phyloP scores from a whole-genome alignment of 2,797 vertebrate genomes.

The Schizopygopsis pylzovi region DNA sequence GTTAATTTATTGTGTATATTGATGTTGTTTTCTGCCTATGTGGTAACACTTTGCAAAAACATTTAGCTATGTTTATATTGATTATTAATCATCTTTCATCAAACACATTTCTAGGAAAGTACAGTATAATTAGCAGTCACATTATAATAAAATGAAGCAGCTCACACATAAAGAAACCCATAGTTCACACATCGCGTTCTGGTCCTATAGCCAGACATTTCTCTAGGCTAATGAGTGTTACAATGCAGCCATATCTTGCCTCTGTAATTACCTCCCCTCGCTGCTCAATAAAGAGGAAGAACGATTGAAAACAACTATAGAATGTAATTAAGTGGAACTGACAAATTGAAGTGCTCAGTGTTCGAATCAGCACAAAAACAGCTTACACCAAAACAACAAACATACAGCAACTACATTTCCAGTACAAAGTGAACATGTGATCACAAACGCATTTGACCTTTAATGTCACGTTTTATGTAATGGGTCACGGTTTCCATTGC shows the following conservation, averaged over 20 bases:
- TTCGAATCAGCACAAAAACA: conserved; percentile 23
- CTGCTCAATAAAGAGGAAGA: conserved; percentile 3
- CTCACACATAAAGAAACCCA: not conserved
- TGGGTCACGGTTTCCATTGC: not conserved
- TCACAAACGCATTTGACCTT: conserved; percentile 31
- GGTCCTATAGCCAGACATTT: conserved; percentile 6
- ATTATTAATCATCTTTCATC: not conserved
- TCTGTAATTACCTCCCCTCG: conserved; percentile 45
- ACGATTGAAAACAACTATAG: conserved; percentile 36
- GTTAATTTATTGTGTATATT: not conserved
- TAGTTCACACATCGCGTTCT: not conserved
- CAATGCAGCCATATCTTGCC: conserved; percentile 28
- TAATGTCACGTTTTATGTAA: conserved; percentile 41
- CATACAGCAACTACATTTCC: not conserved
- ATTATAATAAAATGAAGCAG: not conserved
- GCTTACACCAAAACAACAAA: conserved; percentile 31
- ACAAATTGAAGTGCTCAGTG: conserved; percentile 23
- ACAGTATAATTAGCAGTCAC: not conserved
- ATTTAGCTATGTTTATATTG: not conserved
- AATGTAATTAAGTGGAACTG: conserved; percentile 46
- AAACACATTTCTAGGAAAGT: not conserved
- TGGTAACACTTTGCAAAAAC: not conserved
- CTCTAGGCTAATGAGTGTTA: conserved; percentile 31
- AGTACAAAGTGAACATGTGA: not conserved
- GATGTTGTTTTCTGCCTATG: not conserved